Percentiles rank a stretch among this genome's conserved stretches.
Conservation (phyloP, 2,888 invertebrate genomes). For the Phyto melanocephala region DNA sequence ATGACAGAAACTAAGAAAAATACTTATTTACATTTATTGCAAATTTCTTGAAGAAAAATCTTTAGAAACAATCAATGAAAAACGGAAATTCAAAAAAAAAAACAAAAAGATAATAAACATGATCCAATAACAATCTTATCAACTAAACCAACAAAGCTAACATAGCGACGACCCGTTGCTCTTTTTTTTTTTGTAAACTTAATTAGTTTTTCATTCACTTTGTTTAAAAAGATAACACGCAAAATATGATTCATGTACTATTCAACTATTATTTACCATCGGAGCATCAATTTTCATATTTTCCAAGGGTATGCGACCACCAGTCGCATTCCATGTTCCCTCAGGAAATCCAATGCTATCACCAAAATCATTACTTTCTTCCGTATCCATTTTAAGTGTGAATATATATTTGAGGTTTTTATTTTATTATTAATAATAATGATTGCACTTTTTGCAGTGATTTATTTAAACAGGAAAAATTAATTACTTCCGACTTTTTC, state of each 20-base stretch:
- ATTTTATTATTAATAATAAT: background rate
- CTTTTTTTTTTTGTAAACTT: background rate
- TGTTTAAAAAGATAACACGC: background rate
- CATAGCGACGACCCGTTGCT: background rate
- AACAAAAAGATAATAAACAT: background rate
- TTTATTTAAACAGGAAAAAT: background rate
- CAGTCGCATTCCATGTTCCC: slow-evolving; percentile 82
- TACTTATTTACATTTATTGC: slow-evolving; percentile 3
- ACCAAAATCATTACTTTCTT: slow-evolving; percentile 72
- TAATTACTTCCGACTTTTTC: slow-evolving; percentile 9
- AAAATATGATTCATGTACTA: slow-evolving; percentile 24
- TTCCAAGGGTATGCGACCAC: slow-evolving; percentile 82
- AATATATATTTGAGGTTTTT: background rate
- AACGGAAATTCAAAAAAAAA: background rate
- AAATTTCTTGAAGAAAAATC: background rate
- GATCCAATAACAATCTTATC: background rate
- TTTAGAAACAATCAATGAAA: background rate
- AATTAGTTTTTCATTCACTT: no score
- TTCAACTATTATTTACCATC: slow-evolving; percentile 79
- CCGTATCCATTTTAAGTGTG: slow-evolving; percentile 66
- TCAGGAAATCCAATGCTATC: slow-evolving; percentile 71
- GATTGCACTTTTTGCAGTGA: slow-evolving; percentile 38
- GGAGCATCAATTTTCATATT: slow-evolving; percentile 89
- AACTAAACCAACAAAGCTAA: background rate
- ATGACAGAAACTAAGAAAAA: no score